Conservation (phyloP, 1,140 invertebrate species). For the Diorhabda carinulata region DNA sequence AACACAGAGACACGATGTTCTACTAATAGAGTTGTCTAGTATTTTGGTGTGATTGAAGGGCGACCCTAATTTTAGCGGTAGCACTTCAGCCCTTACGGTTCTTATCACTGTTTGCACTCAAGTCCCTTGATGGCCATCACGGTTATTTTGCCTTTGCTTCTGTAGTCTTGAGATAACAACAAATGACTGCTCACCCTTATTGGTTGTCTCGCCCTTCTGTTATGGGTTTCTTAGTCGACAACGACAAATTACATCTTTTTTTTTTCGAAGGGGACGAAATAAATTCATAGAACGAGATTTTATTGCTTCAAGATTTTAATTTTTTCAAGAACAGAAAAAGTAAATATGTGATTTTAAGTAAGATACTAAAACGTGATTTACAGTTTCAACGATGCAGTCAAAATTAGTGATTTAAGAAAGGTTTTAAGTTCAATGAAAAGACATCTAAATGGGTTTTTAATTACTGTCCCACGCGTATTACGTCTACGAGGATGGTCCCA, state of each 20-base stretch:
- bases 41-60: conserved; percentile 22
- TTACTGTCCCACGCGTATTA: too few species aligned
- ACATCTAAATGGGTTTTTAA: too few species aligned
- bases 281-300: too few species aligned
- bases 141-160: conserved; percentile 31
- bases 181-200: conserved; percentile 25
- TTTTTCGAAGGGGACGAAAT: neutral
- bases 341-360: too few species aligned
- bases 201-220: neutral
- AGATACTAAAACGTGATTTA: too few species aligned
- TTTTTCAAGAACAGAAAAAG: too few species aligned
- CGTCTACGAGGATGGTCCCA: too few species aligned
- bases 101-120: conserved; percentile 36
- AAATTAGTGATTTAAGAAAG: too few species aligned
- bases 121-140: conserved; percentile 24
- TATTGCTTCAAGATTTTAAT: too few species aligned
- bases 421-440: too few species aligned
- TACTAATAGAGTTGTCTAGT: conserved; percentile 35
- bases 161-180: conserved; percentile 37
- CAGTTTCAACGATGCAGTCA: too few species aligned
- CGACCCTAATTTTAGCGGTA: neutral
- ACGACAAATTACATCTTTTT: neutral
- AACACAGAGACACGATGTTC: conserved; percentile 19
- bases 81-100: conserved; percentile 30
- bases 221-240: neutral